A percentile compares a stretch with the other conserved stretches of the same genome.
Conservation (phyloP, 2,888 invertebrate species). For the Nomada fabriciana region DNA sequence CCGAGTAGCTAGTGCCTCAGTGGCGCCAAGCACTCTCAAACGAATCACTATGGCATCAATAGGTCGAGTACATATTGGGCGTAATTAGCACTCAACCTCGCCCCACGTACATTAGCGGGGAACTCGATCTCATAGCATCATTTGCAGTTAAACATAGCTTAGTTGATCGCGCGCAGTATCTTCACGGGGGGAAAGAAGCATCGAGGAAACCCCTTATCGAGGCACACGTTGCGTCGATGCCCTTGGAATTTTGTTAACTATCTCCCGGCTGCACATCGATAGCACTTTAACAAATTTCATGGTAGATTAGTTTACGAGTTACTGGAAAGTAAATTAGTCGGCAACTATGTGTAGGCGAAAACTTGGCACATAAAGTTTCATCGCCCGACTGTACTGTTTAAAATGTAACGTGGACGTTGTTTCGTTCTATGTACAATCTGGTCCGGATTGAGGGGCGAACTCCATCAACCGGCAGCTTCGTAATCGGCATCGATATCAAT, state of each 20-base stretch:
- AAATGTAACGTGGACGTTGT: background rate
- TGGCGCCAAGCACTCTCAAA: too few species aligned
- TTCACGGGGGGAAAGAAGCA: slow-evolving; percentile 3
- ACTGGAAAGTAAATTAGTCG: background rate
- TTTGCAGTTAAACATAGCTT: slow-evolving; percentile 7
- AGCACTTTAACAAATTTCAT: slow-evolving; percentile 1
- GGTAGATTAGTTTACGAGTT: slow-evolving; percentile 6
- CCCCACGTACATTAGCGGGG: slow-evolving; percentile 21
- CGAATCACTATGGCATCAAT: background rate
- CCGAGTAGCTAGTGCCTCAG: too few species aligned
- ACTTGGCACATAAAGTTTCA: background rate
- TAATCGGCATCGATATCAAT: slow-evolving; percentile 10
- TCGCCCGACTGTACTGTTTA: background rate
- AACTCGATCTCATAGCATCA: slow-evolving; percentile 19
- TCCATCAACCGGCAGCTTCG: background rate
- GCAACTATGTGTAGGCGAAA: background rate
- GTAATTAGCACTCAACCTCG: slow-evolving; percentile 35
- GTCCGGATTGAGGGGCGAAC: background rate
- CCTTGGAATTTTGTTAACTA: slow-evolving; percentile 28
- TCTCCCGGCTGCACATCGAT: slow-evolving; percentile 3
- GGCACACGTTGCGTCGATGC: background rate
- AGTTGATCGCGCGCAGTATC: slow-evolving; percentile 3
- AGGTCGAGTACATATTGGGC: slow-evolving; percentile 10
- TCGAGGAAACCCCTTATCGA: background rate
- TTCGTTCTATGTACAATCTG: background rate